These are phyloP conservation scores for Hydropsyche tenuis DNA, from an alignment of 1,140 invertebrate genomes.

Conservation along the genomic window DNA sequence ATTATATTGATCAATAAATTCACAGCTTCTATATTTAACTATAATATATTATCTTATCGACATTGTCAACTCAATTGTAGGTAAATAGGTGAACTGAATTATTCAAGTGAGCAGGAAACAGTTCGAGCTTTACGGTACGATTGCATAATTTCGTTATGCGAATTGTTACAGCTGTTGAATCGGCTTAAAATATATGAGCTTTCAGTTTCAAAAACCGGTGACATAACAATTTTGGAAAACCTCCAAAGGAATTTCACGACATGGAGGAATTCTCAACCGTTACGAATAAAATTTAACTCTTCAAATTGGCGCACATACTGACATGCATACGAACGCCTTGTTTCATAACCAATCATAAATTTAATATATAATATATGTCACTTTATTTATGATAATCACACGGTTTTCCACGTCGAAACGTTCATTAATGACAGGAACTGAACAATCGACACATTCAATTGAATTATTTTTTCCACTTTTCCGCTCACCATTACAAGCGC, in stretches of 20 bases:
- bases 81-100: constrained; percentile 30
- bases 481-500: background rate
- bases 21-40: too few relatives aligned
- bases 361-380: too few relatives aligned
- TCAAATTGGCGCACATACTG: background rate
- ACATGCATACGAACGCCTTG: too few relatives aligned
- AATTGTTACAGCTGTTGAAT: constrained; percentile 11
- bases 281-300: background rate
- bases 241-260: constrained; percentile 7
- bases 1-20: too few relatives aligned
- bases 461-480: constrained; percentile 6
- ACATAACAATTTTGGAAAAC: constrained; percentile 20
- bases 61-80: background rate
- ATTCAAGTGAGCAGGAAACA: constrained; percentile 27
- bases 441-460: constrained; percentile 18
- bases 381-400: too few relatives aligned
- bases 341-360: too few relatives aligned
- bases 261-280: background rate
- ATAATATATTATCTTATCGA: too few relatives aligned
- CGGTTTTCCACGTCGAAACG: too few relatives aligned
- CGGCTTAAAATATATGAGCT: too few relatives aligned
- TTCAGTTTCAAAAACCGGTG: constrained; percentile 2
- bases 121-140: background rate
- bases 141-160: constrained; percentile 28
- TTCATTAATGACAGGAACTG: constrained; percentile 2